These are phyloP conservation scores for Pontoporia blainvillei DNA, from an alignment of 2,113 vertebrate species.

Conservation along the genomic window DNA sequence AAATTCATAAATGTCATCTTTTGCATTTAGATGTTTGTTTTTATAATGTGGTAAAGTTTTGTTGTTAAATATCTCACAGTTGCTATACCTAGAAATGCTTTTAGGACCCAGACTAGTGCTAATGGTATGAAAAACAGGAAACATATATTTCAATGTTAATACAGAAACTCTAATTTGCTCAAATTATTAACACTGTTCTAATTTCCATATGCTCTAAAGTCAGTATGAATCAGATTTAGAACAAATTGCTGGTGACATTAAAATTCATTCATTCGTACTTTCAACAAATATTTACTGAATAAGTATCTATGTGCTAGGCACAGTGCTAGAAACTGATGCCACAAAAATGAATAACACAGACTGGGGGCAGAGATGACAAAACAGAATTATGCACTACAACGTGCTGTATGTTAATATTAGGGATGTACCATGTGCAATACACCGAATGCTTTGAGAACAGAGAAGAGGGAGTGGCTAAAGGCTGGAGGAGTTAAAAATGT, in stretches of 20 bases:
- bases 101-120: neutral
- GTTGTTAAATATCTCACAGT: conserved; percentile 5
- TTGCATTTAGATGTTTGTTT: neutral
- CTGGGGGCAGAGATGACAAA: neutral
- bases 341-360: neutral
- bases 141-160: conserved; percentile 20
- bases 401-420: too few relatives aligned
- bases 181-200: conserved; percentile 41
- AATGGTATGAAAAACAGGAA: neutral
- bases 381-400: neutral
- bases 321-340: neutral
- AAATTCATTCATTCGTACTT: conserved; percentile 38
- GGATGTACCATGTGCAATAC: too few relatives aligned
- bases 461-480: neutral
- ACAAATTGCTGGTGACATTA: conserved; percentile 33
- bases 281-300: conserved; percentile 34
- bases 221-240: conserved; percentile 38
- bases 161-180: conserved; percentile 19
- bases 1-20: neutral
- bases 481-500: neutral
- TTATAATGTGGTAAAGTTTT: neutral
- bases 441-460: neutral
- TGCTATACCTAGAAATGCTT: neutral
- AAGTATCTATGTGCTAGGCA: neutral
- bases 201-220: conserved; percentile 38